Evolutionary conservation across 2,113 vertebrate genomes (phyloP).

Genomic region (Rhipidura dahli): DNA sequence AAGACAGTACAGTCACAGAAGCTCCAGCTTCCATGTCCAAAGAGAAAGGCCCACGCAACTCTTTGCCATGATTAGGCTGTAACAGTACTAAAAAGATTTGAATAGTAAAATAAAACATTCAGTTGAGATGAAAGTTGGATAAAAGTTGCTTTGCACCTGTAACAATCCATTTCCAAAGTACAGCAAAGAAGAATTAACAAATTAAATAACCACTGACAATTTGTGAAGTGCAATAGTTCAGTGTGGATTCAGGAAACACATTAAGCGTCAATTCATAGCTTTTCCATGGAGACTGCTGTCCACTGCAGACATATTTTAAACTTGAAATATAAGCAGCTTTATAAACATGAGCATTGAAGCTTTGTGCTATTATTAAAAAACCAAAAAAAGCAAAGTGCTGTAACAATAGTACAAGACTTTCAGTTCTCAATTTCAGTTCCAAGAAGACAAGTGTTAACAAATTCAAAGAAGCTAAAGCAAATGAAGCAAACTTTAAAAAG

Average conservation of each 20-base stretch:
- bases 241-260: not conserved
- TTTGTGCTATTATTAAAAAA: not conserved
- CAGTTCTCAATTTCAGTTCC: not conserved
- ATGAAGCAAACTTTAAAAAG: not conserved
- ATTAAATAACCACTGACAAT: not conserved
- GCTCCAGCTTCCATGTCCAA: not conserved
- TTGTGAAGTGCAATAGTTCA: not conserved
- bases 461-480: not conserved
- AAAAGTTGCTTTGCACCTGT: not conserved
- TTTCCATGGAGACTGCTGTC: not conserved
- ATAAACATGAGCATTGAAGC: not conserved
- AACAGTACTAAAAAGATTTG: not conserved
- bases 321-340: not conserved
- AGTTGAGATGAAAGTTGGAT: not conserved
- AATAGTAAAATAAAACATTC: not conserved
- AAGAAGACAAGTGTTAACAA: not conserved
- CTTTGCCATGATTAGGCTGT: not conserved
- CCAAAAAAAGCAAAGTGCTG: not conserved
- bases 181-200: not conserved
- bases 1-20: not conserved
- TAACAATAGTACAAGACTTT: not conserved
- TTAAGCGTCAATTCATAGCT: not conserved
- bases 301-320: not conserved
- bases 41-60: not conserved
- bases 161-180: not conserved